These are phyloP conservation scores for Zophobas atratus DNA, from an alignment of 1,140 invertebrate species.

Conservation along the genomic window DNA sequence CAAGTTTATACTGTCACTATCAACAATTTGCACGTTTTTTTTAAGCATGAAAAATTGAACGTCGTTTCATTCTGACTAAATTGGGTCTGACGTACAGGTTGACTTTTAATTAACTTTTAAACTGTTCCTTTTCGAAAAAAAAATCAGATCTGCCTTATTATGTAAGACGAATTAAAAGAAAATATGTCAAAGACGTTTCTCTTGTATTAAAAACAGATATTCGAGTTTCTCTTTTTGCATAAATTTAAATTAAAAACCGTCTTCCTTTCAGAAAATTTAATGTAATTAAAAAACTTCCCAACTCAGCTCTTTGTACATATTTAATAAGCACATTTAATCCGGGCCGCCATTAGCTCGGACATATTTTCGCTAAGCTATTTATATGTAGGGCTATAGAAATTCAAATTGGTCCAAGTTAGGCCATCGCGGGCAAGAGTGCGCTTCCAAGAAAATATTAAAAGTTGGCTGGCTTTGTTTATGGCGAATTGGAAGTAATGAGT, in stretches of 20 bases:
- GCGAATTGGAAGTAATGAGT: conserved; percentile 23
- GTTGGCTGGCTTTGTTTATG: conserved; percentile 24
- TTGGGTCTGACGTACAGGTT: too few species aligned
- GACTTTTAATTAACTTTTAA: too few species aligned
- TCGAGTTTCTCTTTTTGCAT: conserved; percentile 28
- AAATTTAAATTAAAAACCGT: conserved; percentile 29
- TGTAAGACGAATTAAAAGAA: conserved; percentile 6
- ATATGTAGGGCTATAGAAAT: conserved; percentile 23
- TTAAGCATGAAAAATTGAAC: too few species aligned
- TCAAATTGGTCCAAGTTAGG: conserved; percentile 9
- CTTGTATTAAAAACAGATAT: conserved; percentile 21
- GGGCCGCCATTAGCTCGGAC: not conserved
- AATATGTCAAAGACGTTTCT: conserved; percentile 11
- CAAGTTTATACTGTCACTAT: too few species aligned
- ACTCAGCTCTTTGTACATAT: conserved; percentile 20
- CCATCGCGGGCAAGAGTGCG: not conserved
- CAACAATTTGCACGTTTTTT: too few species aligned
- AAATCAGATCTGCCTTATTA: not conserved
- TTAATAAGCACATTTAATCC: conserved; percentile 14
- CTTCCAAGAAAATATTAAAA: conserved; percentile 10
- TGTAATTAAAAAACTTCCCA: conserved; percentile 30
- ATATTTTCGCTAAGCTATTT: not conserved
- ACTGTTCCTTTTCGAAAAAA: too few species aligned
- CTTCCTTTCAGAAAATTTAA: conserved; percentile 9
- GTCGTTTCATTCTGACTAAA: too few species aligned